Conservation (phyloP, 2,888 invertebrate species). For the Spisula subtruncata region DNA sequence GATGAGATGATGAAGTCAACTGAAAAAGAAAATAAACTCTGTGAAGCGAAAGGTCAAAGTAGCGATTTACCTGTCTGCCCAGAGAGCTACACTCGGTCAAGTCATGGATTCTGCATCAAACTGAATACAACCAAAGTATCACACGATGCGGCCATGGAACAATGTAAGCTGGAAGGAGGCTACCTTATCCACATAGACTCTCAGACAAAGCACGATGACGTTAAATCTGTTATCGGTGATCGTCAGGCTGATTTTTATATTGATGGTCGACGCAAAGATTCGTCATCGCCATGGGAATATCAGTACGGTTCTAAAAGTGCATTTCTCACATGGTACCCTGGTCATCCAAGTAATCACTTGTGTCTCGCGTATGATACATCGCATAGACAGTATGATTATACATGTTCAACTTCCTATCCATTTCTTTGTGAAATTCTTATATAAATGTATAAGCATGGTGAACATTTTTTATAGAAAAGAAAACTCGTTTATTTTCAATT, state of each 20-base stretch:
- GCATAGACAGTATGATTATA: background rate
- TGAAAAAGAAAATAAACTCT: background rate
- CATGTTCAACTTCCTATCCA: background rate
- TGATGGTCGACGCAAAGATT: conserved; percentile 22
- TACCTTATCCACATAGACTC: conserved; percentile 17
- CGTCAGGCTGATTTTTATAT: background rate
- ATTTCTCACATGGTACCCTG: background rate
- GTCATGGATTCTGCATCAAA: conserved; percentile 17
- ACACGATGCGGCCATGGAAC: background rate
- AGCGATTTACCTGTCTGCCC: background rate
- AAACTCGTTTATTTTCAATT: too few species aligned
- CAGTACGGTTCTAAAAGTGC: background rate
- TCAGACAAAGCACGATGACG: background rate
- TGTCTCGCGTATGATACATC: background rate
- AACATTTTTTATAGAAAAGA: too few species aligned
- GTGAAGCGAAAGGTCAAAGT: background rate
- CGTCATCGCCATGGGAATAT: background rate
- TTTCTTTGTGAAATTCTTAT: background rate
- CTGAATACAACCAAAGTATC: background rate
- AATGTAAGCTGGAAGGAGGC: conserved; percentile 21
- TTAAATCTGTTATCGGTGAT: background rate
- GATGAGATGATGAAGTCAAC: background rate
- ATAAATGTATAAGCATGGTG: background rate
- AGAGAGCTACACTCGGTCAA: background rate
- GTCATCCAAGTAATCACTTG: background rate